phyloP scores from a whole-genome alignment of 2,113 vertebrate species.

The Pungitius pungitius region DNA sequence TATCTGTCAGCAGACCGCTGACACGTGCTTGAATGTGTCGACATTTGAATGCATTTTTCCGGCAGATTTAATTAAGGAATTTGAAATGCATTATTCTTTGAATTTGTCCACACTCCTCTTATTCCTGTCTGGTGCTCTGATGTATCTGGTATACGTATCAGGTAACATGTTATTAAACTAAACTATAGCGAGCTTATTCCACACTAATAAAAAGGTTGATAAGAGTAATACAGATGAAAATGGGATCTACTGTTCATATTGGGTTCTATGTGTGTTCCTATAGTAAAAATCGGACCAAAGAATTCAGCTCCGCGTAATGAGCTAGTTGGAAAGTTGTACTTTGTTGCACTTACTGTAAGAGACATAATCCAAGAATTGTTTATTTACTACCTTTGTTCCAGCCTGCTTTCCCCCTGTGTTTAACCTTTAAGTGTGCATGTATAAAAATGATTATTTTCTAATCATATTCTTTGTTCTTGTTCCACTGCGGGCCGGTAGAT shows the following conservation, averaged over 20 bases:
- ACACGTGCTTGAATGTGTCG: too few species aligned
- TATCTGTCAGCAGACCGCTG: too few species aligned
- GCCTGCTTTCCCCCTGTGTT: constrained; percentile 1
- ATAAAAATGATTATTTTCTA: constrained; percentile 52
- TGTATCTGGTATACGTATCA: constrained; percentile 29
- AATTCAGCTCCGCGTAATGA: constrained; percentile 30
- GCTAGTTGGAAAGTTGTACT: constrained; percentile 37
- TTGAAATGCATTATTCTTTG: background rate
- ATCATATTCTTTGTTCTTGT: constrained; percentile 47
- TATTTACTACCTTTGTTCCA: constrained; percentile 33
- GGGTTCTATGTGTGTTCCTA: constrained; percentile 16
- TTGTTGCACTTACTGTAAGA: constrained; percentile 34
- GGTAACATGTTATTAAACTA: constrained; percentile 3
- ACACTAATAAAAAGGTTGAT: constrained; percentile 8
- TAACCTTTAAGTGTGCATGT: constrained; percentile 22
- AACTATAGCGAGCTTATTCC: background rate
- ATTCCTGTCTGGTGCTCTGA: constrained; percentile 4
- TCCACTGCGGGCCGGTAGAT: constrained; percentile 43
- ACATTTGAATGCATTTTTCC: too few species aligned
- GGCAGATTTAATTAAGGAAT: background rate
- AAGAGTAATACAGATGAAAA: constrained; percentile 20
- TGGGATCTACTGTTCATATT: constrained; percentile 29
- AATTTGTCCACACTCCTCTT: background rate
- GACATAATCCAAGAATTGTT: constrained; percentile 52
- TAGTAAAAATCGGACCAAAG: constrained; percentile 26